These are phyloP conservation scores for Caenorhabditis brenneri DNA, from an alignment of 1,140 invertebrate genomes.

Conservation along the genomic window DNA sequence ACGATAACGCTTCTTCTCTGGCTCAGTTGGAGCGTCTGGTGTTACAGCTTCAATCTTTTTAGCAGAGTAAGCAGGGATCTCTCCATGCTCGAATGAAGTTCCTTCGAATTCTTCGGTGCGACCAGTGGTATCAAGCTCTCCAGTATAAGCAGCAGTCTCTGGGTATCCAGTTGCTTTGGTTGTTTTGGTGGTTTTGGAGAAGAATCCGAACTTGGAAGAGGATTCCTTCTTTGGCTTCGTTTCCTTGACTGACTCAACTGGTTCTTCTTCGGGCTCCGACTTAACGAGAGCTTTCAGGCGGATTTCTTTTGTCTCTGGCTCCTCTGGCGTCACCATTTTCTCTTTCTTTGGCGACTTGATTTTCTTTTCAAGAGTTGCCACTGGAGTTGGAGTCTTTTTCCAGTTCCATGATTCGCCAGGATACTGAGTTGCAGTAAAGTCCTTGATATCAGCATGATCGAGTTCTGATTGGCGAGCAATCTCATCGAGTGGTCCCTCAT, in stretches of 20 bases:
- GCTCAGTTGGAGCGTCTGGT: too few relatives aligned
- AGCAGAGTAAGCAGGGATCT: constrained; percentile 14
- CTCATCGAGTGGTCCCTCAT: constrained; percentile 53
- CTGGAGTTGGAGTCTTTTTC: background rate
- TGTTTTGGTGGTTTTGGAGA: background rate
- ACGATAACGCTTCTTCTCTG: too few relatives aligned
- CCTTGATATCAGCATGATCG: background rate
- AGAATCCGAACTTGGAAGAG: constrained; percentile 11
- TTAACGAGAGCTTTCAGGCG: background rate
- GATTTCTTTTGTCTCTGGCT: background rate
- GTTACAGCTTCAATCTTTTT: constrained; percentile 51
- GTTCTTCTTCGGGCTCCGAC: constrained; percentile 5
- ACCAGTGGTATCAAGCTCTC: constrained; percentile 14
- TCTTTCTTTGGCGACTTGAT: background rate
- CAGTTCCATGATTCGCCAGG: background rate
- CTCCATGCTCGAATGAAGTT: constrained; percentile 30
- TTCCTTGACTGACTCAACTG: background rate
- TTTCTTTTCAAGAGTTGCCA: background rate
- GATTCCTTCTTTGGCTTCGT: background rate
- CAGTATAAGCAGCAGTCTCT: background rate
- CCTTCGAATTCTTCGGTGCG: too few relatives aligned
- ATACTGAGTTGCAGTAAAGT: background rate
- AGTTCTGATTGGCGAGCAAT: background rate
- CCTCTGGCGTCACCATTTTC: background rate
- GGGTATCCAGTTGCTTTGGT: background rate